These are phyloP conservation scores for Tachysurus vachellii DNA, from an alignment of 2,113 vertebrate genomes.

Conservation along the genomic window DNA sequence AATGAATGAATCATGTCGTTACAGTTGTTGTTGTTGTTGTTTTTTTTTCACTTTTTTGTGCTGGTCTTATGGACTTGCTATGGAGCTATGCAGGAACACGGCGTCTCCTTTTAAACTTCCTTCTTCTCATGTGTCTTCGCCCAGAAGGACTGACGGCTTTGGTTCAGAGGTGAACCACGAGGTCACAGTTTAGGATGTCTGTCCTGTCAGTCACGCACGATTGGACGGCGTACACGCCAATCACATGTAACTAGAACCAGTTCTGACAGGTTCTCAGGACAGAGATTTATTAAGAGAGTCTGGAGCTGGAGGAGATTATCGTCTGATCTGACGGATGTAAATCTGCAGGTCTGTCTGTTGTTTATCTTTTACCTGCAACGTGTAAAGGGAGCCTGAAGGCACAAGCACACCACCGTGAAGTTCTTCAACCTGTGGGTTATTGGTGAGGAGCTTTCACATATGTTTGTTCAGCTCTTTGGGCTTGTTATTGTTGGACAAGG, in stretches of 20 bases:
- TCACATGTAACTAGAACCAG: slow-evolving; percentile 64
- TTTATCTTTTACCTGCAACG: slow-evolving; percentile 39
- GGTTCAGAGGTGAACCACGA: slow-evolving; percentile 51
- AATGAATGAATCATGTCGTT: no score
- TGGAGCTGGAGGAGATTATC: slow-evolving; percentile 12
- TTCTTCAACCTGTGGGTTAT: background rate
- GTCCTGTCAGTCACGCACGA: slow-evolving; percentile 70
- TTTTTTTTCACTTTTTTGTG: no score
- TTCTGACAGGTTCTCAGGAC: slow-evolving; percentile 47
- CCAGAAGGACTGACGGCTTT: slow-evolving; percentile 54
- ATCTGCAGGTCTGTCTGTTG: slow-evolving; percentile 14
- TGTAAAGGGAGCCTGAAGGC: slow-evolving; percentile 21
- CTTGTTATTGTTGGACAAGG: background rate
- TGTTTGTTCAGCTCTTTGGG: background rate
- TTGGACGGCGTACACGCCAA: slow-evolving; percentile 66
- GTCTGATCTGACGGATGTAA: slow-evolving; percentile 18
- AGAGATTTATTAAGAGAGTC: slow-evolving; percentile 35
- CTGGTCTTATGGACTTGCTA: background rate
- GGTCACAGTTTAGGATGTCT: slow-evolving; percentile 68
- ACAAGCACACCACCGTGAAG: no score
- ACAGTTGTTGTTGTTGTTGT: no score
- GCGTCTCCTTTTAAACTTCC: slow-evolving; percentile 13
- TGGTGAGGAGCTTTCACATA: background rate
- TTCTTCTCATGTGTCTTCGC: slow-evolving; percentile 57
- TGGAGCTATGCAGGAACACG: background rate